phyloP scores from a whole-genome alignment of 1,140 invertebrate genomes.

The Lineus longissimus region DNA sequence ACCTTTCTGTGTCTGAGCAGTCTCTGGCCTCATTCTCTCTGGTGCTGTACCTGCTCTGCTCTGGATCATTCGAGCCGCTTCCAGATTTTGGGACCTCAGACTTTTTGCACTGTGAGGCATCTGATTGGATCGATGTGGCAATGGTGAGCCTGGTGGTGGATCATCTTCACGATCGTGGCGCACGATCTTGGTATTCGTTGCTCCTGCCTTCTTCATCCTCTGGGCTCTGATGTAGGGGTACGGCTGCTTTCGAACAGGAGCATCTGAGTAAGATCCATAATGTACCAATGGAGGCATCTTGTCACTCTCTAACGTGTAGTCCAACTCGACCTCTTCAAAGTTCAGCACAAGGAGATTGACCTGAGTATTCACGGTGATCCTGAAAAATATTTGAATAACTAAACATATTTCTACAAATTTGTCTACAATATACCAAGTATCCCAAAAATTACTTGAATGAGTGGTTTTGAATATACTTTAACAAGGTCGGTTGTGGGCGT shows the following conservation, averaged over 20 bases:
- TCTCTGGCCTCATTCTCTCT: background rate
- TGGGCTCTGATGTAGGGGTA: conserved; percentile 48
- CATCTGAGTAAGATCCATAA: conserved; percentile 44
- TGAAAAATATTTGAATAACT: conserved; percentile 19
- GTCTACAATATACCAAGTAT: background rate
- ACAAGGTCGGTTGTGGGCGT: too few species aligned
- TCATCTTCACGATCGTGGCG: conserved; percentile 15
- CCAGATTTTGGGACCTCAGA: conserved; percentile 34
- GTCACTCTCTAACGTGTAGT: conserved; percentile 47
- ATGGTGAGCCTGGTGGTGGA: conserved; percentile 6
- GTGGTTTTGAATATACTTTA: background rate
- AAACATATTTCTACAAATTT: background rate
- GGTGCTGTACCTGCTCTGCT: conserved; percentile 4
- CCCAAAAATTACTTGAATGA: background rate
- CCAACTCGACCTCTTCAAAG: conserved; percentile 51
- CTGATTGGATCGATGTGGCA: conserved; percentile 33
- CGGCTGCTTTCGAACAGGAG: conserved; percentile 38
- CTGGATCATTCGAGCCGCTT: conserved; percentile 38
- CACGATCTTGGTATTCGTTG: conserved; percentile 42
- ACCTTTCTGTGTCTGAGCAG: background rate
- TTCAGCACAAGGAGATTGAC: conserved; percentile 48
- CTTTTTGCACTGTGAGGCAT: conserved; percentile 44
- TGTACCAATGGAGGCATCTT: conserved; percentile 44
- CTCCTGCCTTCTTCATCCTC: conserved; percentile 44
- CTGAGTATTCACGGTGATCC: conserved; percentile 50